Conservation (phyloP, 2,113 vertebrate genomes). For the Ictidomys tridecemlineatus region DNA sequence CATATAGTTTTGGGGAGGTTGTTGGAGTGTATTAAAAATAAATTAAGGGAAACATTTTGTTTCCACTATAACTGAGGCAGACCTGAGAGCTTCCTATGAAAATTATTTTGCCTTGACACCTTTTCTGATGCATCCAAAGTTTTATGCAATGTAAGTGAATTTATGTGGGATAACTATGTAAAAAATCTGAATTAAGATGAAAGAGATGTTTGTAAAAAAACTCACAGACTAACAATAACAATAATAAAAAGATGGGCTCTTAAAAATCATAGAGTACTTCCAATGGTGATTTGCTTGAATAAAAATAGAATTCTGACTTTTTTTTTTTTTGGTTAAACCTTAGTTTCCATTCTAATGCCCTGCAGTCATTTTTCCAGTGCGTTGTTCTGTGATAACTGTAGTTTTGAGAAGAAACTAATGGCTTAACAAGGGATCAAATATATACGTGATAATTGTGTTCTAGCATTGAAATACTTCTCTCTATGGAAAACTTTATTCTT, state of each 20-base stretch:
- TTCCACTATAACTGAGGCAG: conserved; percentile 57
- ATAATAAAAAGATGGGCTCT: neutral
- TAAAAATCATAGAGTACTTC: conserved; percentile 35
- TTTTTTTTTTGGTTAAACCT: neutral
- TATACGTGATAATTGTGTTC: neutral
- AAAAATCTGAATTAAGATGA: neutral
- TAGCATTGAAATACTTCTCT: neutral
- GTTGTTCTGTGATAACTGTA: neutral
- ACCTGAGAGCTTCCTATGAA: conserved; percentile 18
- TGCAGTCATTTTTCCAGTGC: neutral
- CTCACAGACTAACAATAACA: neutral
- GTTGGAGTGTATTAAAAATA: conserved; percentile 13
- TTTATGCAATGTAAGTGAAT: neutral
- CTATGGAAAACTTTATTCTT: neutral
- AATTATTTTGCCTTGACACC: conserved; percentile 34
- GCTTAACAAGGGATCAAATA: neutral
- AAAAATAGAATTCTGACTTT: neutral
- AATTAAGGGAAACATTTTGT: conserved; percentile 17
- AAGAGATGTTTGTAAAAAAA: neutral
- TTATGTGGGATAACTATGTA: neutral
- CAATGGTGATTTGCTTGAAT: neutral
- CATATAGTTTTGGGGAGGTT: neutral
- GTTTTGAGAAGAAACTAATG: neutral
- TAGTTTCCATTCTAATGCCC: neutral
- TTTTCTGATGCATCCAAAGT: neutral